Percentiles rank a stretch among this genome's conserved stretches.
phyloP scores from a whole-genome alignment of 2,113 vertebrate species.

The Naja naja region DNA sequence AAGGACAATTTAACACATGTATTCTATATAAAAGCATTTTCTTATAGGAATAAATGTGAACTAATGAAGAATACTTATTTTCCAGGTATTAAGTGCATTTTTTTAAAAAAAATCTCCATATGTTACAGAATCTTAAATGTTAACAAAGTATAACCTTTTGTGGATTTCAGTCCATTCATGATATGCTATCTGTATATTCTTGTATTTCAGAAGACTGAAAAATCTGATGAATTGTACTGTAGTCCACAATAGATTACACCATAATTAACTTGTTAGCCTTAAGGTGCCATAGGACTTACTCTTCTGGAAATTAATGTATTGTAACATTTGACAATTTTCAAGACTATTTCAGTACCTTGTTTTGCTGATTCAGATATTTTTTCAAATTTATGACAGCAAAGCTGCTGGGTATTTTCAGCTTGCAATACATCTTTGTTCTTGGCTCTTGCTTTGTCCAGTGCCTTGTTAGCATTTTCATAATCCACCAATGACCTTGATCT shows the following conservation, averaged over 20 bases:
- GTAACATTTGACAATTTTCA: not conserved
- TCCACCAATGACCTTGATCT: slow-evolving; percentile 93
- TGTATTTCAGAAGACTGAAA: not conserved
- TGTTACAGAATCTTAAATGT: not conserved
- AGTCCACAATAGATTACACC: not conserved
- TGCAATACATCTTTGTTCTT: slow-evolving; percentile 98
- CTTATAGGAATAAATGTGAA: not conserved
- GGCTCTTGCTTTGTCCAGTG: slow-evolving; percentile 94
- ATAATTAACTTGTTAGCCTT: not conserved
- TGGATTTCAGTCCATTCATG: not conserved
- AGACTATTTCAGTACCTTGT: slow-evolving; percentile 80
- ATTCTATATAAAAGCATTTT: not conserved
- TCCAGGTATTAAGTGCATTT: not conserved
- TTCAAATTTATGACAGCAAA: slow-evolving; percentile 98
- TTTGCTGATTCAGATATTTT: slow-evolving; percentile 98
- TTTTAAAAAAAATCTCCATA: not conserved
- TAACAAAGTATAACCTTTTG: not conserved
- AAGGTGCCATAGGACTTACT: not conserved
- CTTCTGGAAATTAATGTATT: not conserved
- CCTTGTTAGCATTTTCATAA: slow-evolving; percentile 98
- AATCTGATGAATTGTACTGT: not conserved
- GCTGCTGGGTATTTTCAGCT: slow-evolving; percentile 93
- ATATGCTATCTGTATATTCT: not conserved
- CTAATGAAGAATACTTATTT: not conserved
- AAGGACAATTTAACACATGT: slow-evolving; percentile 10